These are phyloP conservation scores for Gymnopithys bicolor DNA, from an alignment of 2,797 vertebrate genomes.

Conservation along the genomic window DNA sequence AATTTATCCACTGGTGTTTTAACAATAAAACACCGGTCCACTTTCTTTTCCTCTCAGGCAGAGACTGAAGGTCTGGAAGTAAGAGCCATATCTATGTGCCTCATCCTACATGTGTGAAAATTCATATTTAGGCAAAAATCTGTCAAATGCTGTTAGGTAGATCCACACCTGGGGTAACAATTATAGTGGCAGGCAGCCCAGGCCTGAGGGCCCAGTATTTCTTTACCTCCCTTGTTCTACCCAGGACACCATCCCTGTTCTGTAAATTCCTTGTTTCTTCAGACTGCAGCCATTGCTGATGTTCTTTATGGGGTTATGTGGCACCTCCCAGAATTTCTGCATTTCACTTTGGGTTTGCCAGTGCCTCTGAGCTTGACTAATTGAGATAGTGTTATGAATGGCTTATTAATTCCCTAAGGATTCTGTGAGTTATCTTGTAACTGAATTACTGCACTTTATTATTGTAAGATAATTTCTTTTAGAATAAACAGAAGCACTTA, in stretches of 20 bases:
- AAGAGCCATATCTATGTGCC: not conserved
- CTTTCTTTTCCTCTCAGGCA: not conserved
- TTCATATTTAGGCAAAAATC: not conserved
- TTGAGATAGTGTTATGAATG: not conserved
- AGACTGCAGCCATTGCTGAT: not conserved
- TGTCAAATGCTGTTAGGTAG: not conserved
- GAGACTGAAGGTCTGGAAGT: not conserved
- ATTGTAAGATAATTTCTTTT: not conserved
- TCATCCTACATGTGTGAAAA: not conserved
- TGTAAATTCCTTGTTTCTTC: not conserved
- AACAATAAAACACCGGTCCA: not conserved
- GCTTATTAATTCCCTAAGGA: conserved; percentile 4
- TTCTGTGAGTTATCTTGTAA: conserved; percentile 11
- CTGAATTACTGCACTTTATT: not conserved
- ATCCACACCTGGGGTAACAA: not conserved
- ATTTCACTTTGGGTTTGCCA: conserved; percentile 21
- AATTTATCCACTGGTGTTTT: not conserved
- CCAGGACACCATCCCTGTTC: not conserved
- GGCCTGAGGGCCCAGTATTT: not conserved
- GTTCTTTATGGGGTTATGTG: not conserved
- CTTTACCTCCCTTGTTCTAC: not conserved
- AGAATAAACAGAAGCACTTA: not conserved
- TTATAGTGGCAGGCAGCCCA: not conserved
- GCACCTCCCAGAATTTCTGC: not conserved
- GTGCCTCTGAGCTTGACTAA: not conserved